Evolutionary conservation across 2,113 vertebrate genomes (phyloP).

Genomic region (Ardeotis arabs): DNA sequence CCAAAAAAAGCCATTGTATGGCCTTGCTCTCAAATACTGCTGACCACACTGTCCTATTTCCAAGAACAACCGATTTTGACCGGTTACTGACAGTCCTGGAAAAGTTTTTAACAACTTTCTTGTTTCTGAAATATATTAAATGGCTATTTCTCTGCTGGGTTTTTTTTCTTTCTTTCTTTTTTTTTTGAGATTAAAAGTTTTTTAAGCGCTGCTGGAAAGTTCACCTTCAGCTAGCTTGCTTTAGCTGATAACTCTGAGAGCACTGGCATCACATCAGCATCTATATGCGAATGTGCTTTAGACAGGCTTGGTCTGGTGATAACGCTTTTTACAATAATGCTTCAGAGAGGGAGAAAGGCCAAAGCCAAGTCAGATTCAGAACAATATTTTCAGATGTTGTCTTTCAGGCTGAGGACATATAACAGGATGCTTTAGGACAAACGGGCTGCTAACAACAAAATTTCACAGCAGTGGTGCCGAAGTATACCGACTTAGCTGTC

Average conservation of each 20-base stretch:
- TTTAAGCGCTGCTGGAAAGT: background rate
- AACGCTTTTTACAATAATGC: background rate
- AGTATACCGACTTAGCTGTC: background rate
- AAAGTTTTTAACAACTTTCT: background rate
- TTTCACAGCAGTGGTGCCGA: background rate
- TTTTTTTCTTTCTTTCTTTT: no score
- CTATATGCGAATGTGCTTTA: background rate
- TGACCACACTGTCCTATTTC: background rate
- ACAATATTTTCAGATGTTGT: background rate
- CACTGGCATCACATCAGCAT: background rate
- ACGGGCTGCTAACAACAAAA: background rate
- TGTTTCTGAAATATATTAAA: background rate
- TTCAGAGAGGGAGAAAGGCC: background rate
- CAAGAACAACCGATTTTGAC: background rate
- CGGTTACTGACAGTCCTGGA: background rate
- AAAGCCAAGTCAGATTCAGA: background rate
- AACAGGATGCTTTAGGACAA: background rate
- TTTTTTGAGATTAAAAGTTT: background rate
- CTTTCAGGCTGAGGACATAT: background rate
- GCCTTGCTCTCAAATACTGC: background rate
- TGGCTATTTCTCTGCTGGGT: background rate
- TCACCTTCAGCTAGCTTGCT: constrained; percentile 39
- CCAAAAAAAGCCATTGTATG: background rate
- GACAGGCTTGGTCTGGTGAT: background rate
- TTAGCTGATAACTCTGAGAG: background rate